Evolutionary conservation across 2,797 vertebrate genomes (phyloP).

Genomic region (Chaenodraco wilsoni): DNA sequence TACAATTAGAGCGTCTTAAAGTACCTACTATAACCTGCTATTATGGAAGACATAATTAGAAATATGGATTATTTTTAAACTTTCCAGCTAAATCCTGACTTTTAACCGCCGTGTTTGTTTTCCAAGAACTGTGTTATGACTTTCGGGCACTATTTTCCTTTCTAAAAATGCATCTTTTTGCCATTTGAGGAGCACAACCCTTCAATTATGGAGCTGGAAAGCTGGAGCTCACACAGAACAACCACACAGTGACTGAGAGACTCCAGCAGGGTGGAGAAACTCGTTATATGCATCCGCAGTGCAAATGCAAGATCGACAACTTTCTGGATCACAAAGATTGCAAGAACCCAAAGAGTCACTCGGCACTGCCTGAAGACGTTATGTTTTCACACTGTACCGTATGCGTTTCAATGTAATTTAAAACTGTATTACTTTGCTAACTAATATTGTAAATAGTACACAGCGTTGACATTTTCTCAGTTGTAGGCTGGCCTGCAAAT

Average conservation of each 20-base stretch:
- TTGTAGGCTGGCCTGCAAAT: no score
- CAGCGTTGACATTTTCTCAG: no score
- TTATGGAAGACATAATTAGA: neutral
- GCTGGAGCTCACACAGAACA: conserved; percentile 22
- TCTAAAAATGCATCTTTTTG: conserved; percentile 43
- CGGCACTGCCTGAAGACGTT: neutral
- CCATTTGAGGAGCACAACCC: conserved; percentile 37
- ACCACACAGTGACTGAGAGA: conserved; percentile 22
- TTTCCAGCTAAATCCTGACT: conserved; percentile 15
- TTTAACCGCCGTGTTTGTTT: conserved; percentile 23
- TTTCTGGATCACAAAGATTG: neutral
- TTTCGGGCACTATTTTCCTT: conserved; percentile 33
- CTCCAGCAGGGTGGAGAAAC: conserved; percentile 16
- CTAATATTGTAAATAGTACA: no score
- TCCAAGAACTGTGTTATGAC: conserved; percentile 33
- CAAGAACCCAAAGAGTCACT: neutral
- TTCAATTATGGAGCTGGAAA: conserved; percentile 56
- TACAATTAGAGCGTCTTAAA: conserved; percentile 36
- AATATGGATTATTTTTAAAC: neutral
- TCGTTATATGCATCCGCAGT: neutral
- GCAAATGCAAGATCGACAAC: neutral
- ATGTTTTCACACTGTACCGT: no score
- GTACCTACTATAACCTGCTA: conserved; percentile 2
- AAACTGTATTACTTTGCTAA: no score
- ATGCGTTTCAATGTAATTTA: no score